These are phyloP conservation scores for Sylvietta virens DNA, from an alignment of 2,113 vertebrate genomes.

Conservation along the genomic window DNA sequence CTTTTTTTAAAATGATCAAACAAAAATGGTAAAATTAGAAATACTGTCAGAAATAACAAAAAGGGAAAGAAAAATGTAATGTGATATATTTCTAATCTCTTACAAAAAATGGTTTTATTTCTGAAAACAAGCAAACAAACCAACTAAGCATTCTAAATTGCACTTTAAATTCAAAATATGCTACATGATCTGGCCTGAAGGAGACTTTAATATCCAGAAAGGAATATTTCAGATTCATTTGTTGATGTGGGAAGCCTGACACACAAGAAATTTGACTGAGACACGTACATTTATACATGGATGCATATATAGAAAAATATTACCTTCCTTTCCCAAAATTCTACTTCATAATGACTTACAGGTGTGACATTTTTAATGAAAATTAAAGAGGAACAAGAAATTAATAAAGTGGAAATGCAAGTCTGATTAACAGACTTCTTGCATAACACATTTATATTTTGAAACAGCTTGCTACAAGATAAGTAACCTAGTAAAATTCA, in stretches of 20 bases:
- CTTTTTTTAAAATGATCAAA: background rate
- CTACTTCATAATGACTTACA: background rate
- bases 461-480: background rate
- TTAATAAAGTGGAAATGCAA: background rate
- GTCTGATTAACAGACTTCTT: background rate
- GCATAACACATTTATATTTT: background rate
- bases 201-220: background rate
- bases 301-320: background rate
- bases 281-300: background rate
- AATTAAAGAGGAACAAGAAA: background rate
- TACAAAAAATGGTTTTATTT: background rate
- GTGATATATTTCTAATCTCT: background rate
- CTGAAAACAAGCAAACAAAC: background rate
- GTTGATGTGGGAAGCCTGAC: background rate
- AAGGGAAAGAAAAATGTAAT: background rate
- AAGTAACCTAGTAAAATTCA: background rate
- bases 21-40: background rate
- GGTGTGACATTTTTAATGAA: background rate
- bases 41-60: background rate
- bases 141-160: background rate
- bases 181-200: background rate
- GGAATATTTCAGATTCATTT: background rate
- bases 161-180: background rate
- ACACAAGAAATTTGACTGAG: background rate
- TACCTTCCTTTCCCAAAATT: background rate